Evolutionary conservation across 2,888 invertebrate species (phyloP), one percentile per base, ranked within the genome.

Genomic region (Synergus gifuensis): DNA sequence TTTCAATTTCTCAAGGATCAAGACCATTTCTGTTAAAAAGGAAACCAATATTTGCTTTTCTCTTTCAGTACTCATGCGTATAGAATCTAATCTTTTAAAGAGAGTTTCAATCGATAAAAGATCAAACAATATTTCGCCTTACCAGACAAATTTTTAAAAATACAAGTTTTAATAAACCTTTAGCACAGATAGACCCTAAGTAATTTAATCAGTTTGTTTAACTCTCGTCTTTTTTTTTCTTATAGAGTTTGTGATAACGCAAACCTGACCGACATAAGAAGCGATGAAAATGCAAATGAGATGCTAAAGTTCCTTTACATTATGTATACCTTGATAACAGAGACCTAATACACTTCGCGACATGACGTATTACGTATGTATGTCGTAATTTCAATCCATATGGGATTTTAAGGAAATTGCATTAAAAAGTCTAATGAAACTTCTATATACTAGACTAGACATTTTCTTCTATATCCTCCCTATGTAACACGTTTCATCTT

Each of bases 391-490:
- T 40, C 58, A 69, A 69, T 69, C 67, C 79, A 82, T 83, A 77
- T 77, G 78, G 78, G 83, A 83, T 85, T 83, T 85, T 79, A 83
- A 82, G 80, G 78, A 83, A 85, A 85, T 85, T 85, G 81, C 85
- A 85, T 85, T 85, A 85, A 83, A 83, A 84, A 84, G 84, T 83
- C 83, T 83, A 81, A 84, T 82, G 83, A 79, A 81, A 83, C 80
- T 83, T 76, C 79, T 42, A 73, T 58, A 78, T 76, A n/a, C n/a
- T n/a, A 22, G 62, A 73, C 81, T 76, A 44, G 22, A 67, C 22
- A 46, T 67, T 67, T 67, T 44, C 67, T 22, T 64, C 40, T 36
- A 2, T 36, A 46, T 44, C 12, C 14, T 14, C 1, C 16, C 49
- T 22, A 22, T 22, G 22, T 22, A 22, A 22, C 49, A n/a, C 16